Percentiles rank a stretch among this genome's conserved stretches.
These are phyloP conservation scores for Montipora cactus DNA, from an alignment of 64 coral and sea anemone species.

Conservation along the genomic window DNA sequence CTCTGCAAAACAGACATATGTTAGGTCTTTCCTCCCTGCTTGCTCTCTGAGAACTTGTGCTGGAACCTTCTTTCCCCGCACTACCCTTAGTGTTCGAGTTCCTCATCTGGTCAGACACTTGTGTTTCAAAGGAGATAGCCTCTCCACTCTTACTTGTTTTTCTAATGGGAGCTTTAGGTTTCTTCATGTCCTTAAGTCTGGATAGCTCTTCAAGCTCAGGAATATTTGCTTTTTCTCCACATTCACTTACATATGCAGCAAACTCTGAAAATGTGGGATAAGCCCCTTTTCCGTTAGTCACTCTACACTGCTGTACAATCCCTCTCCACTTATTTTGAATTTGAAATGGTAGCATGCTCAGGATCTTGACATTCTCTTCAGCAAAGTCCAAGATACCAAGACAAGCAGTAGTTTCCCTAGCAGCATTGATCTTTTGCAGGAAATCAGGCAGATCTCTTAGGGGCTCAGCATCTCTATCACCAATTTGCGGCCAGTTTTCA, in stretches of 20 bases:
- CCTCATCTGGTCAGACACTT: not conserved
- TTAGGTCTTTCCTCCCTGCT: not conserved
- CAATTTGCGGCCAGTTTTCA: conserved; percentile 64
- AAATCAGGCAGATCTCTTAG: conserved; percentile 53
- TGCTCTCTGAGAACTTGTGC: no score
- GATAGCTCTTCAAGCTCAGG: conserved; percentile 9
- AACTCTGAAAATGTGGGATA: not conserved
- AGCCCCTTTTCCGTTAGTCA: not conserved
- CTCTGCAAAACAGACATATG: conserved; percentile 18
- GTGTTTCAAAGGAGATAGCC: not conserved
- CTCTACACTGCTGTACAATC: conserved; percentile 1
- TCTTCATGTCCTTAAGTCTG: not conserved
- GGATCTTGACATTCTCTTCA: conserved; percentile 44
- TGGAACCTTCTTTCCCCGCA: not conserved
- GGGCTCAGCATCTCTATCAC: conserved; percentile 24
- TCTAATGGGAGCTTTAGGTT: not conserved
- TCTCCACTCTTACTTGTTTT: not conserved
- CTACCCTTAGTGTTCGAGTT: not conserved
- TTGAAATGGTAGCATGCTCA: conserved; percentile 10
- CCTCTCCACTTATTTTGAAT: conserved; percentile 39
- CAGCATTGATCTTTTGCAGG: conserved; percentile 43
- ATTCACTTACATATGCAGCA: not conserved
- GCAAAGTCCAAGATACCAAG: conserved; percentile 66
- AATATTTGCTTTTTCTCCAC: conserved; percentile 11
- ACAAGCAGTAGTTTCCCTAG: conserved; percentile 29